These are phyloP conservation scores for Drosophila dives DNA, from an alignment of 2,888 invertebrate species.

Conservation along the genomic window DNA sequence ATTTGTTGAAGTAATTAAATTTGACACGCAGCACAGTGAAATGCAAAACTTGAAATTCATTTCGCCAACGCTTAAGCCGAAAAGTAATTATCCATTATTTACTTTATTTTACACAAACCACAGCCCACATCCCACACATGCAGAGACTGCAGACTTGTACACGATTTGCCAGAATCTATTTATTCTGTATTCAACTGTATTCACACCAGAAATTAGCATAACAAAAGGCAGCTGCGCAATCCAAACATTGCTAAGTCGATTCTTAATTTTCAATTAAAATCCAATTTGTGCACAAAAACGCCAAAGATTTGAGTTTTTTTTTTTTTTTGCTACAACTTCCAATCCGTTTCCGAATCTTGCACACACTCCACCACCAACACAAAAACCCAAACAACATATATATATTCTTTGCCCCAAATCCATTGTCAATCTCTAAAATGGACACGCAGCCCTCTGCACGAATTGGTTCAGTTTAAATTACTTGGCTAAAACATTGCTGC, in stretches of 20 bases:
- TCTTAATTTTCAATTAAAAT: conserved; percentile 81
- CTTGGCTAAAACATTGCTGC: conserved; percentile 13
- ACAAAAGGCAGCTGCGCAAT: conserved; percentile 77
- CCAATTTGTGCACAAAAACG: conserved; percentile 75
- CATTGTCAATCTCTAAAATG: conserved; percentile 43
- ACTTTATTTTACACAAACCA: conserved; percentile 66
- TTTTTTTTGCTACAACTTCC: background rate
- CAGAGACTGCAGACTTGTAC: conserved; percentile 7
- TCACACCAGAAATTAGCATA: conserved; percentile 70
- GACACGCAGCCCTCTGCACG: conserved; percentile 37
- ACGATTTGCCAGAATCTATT: conserved; percentile 47
- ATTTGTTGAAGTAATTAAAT: conserved; percentile 63
- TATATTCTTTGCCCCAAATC: conserved; percentile 11
- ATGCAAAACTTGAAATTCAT: conserved; percentile 35
- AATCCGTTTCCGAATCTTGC: conserved; percentile 37
- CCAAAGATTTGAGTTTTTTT: conserved; percentile 34
- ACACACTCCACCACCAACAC: conserved; percentile 2
- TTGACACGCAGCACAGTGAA: conserved; percentile 31
- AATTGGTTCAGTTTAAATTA: conserved; percentile 28
- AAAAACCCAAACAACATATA: conserved; percentile 20
- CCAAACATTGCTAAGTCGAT: conserved; percentile 80
- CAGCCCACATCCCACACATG: conserved; percentile 2
- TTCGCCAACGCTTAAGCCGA: conserved; percentile 67
- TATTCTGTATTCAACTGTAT: conserved; percentile 53
- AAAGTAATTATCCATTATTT: conserved; percentile 80